Conservation (phyloP, 2,888 invertebrate genomes). For the Dimorphilus gyrociliatus region DNA sequence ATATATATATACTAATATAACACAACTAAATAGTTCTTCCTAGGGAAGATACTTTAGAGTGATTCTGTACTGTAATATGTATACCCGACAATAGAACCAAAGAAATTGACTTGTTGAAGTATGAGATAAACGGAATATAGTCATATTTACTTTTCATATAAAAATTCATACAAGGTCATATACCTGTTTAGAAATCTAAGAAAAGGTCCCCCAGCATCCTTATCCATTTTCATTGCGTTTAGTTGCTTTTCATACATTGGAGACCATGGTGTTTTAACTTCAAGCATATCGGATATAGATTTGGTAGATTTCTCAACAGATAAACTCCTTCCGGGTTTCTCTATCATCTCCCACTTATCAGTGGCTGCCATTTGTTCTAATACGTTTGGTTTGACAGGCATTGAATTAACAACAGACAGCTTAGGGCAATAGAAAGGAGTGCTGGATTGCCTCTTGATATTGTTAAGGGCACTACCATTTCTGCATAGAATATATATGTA, state of each 20-base stretch:
- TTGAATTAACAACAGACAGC: slow-evolving; percentile 31
- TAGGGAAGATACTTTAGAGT: no score
- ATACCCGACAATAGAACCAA: no score
- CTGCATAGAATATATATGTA: no score
- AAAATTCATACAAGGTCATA: no score
- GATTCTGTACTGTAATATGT: no score
- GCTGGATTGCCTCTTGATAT: slow-evolving; percentile 1
- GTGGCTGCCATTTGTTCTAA: slow-evolving; percentile 19
- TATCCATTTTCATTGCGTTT: slow-evolving; percentile 25
- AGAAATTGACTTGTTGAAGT: no score
- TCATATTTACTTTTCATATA: no score
- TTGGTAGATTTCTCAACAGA: slow-evolving; percentile 25
- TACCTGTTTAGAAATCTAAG: slow-evolving; percentile 23
- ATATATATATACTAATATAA: no score
- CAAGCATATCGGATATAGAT: neutral
- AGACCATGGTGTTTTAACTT: no score
- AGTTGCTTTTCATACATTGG: slow-evolving; percentile 27
- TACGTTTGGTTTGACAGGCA: slow-evolving; percentile 30
- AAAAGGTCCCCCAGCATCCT: slow-evolving; percentile 32
- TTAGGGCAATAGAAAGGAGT: slow-evolving; percentile 21
- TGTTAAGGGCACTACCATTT: neutral
- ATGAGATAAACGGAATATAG: no score
- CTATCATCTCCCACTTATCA: slow-evolving; percentile 20
- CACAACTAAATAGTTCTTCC: no score
- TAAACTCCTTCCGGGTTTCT: slow-evolving; percentile 17